Evolutionary conservation across 2,797 vertebrate genomes (phyloP).

Genomic region (Sebastes dallii): DNA sequence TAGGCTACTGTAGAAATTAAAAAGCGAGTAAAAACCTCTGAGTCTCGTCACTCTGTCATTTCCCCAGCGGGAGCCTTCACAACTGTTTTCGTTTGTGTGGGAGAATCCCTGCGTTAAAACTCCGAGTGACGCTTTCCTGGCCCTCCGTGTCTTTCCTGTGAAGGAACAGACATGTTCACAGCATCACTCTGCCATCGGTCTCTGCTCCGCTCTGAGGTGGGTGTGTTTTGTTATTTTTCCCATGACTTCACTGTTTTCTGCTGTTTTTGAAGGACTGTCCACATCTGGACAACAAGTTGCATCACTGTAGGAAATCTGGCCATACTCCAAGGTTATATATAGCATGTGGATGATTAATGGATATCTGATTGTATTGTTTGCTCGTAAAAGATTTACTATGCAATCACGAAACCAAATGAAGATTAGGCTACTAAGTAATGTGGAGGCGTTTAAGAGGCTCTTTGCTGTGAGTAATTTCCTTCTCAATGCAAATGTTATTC

Average conservation of each 20-base stretch:
- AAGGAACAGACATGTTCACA: constrained; percentile 2
- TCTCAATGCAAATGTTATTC: not conserved
- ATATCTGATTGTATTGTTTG: not conserved
- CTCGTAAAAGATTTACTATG: not conserved
- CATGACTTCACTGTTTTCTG: constrained; percentile 58
- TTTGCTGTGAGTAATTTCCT: not conserved
- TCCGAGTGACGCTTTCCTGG: constrained; percentile 35
- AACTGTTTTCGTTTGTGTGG: constrained; percentile 18
- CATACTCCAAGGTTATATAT: constrained; percentile 7
- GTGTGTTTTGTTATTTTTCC: constrained; percentile 34
- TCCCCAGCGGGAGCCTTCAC: not conserved
- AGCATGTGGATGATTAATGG: not conserved
- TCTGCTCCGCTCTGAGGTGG: constrained; percentile 15
- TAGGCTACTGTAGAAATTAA: not conserved
- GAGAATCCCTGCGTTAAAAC: constrained; percentile 7
- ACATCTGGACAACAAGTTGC: constrained; percentile 36
- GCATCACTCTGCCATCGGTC: not conserved
- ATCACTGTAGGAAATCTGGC: constrained; percentile 36
- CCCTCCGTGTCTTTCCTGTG: constrained; percentile 6
- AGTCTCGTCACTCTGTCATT: constrained; percentile 17
- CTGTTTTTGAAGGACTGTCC: constrained; percentile 18
- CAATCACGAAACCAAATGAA: not conserved
- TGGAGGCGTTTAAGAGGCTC: not conserved
- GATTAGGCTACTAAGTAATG: not conserved
- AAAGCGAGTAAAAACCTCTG: not conserved